phyloP scores from a whole-genome alignment of 2,797 vertebrate genomes.

The Cynodonichthys magdalenae region DNA sequence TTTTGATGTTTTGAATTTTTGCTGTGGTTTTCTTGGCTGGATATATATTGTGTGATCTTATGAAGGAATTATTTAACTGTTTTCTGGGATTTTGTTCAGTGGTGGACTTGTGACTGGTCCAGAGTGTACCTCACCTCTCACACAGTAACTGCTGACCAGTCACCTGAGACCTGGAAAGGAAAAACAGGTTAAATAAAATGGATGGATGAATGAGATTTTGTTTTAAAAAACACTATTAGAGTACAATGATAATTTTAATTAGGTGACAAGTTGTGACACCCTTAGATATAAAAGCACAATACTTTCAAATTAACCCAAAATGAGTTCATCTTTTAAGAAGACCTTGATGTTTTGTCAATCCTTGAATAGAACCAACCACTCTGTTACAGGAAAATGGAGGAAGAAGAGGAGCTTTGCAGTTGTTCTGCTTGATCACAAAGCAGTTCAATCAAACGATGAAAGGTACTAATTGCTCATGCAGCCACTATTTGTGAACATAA shows the following conservation, averaged over 20 bases:
- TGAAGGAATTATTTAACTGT: not conserved
- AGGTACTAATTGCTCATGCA: slow-evolving; percentile 46
- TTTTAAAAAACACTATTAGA: not conserved
- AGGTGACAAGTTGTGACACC: not conserved
- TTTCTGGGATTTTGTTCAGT: not conserved
- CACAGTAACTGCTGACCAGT: no score
- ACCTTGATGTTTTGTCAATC: slow-evolving; percentile 40
- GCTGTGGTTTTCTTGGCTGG: not conserved
- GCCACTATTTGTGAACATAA: slow-evolving; percentile 55
- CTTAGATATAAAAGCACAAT: not conserved
- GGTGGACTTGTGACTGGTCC: no score
- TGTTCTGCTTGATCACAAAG: slow-evolving; percentile 44
- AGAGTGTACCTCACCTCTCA: no score
- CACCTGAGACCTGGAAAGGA: no score
- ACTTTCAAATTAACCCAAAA: not conserved
- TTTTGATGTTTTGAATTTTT: not conserved
- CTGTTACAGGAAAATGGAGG: slow-evolving; percentile 25
- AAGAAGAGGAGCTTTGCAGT: slow-evolving; percentile 32
- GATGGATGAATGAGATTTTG: no score
- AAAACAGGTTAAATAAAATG: no score
- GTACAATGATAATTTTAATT: not conserved
- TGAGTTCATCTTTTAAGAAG: slow-evolving; percentile 28
- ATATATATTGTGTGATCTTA: not conserved
- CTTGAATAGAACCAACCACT: slow-evolving; percentile 36
- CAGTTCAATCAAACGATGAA: slow-evolving; percentile 53